Evolutionary conservation across 2,888 invertebrate species (phyloP), one percentile per base, ranked within the genome.

Genomic region (Lysandra bellargus): DNA sequence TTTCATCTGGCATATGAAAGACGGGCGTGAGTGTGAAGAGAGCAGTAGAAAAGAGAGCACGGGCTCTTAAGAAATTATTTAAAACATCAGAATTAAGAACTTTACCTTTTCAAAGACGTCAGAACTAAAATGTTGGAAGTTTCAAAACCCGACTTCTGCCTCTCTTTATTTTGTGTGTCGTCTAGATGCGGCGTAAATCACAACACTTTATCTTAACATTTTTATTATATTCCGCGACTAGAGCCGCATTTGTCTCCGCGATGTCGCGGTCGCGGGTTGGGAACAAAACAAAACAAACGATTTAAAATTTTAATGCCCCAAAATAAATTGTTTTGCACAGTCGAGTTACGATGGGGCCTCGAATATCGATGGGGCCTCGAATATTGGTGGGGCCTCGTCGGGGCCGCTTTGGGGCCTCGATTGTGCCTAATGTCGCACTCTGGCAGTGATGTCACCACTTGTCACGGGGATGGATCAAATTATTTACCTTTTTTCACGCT

Each of bases 241-340:
- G 72, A 76, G 74, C 72, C 79, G 74, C 79, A 80, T 81, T 80
- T 80, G 78, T 80, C 74, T 81, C 72, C 64, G 49, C 30, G 17
- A 33, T 37, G 69, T n/a, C 69, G 79, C 75, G 53, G 69, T n/a
- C 69, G 79, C 75, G 53, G 49, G 74, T 69, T 74, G 78, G 78
- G 49, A 87, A 90, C 89, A 89, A 89, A 87, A 86, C 3, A 57
- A 89, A 89, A 90, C 89, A 90, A 90, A 90, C 90, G 89, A 90
- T 91, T 90, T 91, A 86, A 90, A 90, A 89, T 89, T 89, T 86
- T 85, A 87, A 87, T 78, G 79, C 78, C 78, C 80, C 78, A 60
- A 78, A 81, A 80, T 78, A 80, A 80, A 79, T 80, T 81, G 81
- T 80, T 79, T 75, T 75, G 75, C 64, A 69, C 80, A 69, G 14